phyloP scores from a whole-genome alignment of 2,888 invertebrate species.

The Leucophenga montana region DNA sequence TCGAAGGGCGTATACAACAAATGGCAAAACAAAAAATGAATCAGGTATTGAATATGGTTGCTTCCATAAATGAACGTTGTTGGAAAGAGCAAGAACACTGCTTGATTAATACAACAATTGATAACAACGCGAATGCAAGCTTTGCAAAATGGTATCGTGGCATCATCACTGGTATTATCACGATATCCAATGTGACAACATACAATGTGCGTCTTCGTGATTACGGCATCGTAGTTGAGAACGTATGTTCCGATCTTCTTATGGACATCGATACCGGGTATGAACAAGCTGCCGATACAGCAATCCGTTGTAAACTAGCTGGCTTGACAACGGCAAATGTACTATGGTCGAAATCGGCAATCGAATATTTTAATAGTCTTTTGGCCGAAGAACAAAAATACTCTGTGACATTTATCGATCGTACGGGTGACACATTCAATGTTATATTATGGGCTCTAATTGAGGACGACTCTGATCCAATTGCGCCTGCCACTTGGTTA shows the following conservation, averaged over 20 bases:
- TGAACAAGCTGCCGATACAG: conserved; percentile 75
- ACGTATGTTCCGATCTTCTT: conserved; percentile 71
- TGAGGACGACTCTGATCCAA: conserved; percentile 77
- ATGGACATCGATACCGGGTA: conserved; percentile 74
- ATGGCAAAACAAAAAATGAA: not conserved
- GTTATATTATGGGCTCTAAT: conserved; percentile 80
- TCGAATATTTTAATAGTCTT: conserved; percentile 77
- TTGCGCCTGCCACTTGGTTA: conserved; percentile 78
- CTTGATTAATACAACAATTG: conserved; percentile 71
- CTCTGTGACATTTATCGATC: conserved; percentile 51
- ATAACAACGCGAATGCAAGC: conserved; percentile 66
- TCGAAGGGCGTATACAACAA: not conserved
- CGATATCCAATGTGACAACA: conserved; percentile 40
- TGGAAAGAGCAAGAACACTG: conserved; percentile 77
- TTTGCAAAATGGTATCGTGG: conserved; percentile 77
- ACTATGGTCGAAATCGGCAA: conserved; percentile 73
- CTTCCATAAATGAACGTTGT: conserved; percentile 34
- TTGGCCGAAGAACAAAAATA: conserved; percentile 74
- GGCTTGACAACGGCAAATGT: conserved; percentile 82
- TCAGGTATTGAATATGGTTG: not conserved
- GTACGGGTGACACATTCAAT: not conserved
- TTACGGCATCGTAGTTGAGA: conserved; percentile 74
- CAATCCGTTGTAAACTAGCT: conserved; percentile 80
- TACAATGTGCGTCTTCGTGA: conserved; percentile 79
- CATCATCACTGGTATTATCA: conserved; percentile 44